Percentiles rank a stretch among this genome's conserved stretches.
Conservation (phyloP, 2,888 invertebrate genomes). For the Cynaeus angustus region DNA sequence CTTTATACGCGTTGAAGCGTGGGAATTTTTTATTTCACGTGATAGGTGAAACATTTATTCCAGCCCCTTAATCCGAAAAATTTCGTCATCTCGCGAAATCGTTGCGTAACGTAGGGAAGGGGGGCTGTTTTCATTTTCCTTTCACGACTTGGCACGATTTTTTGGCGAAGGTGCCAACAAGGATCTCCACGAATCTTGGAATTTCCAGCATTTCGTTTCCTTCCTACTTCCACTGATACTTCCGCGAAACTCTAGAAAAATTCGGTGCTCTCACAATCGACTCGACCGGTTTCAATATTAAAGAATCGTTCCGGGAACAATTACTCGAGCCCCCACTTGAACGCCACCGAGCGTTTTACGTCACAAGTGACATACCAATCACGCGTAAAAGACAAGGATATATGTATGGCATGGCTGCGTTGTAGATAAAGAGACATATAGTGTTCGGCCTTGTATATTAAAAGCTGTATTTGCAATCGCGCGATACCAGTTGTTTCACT, state of each 20-base stretch:
- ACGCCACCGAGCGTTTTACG: conserved; percentile 51
- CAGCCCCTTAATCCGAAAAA: too few species aligned
- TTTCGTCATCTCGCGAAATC: conserved; percentile 10
- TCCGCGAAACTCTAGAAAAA: conserved; percentile 39
- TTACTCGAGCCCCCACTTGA: conserved; percentile 48
- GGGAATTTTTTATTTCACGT: not conserved
- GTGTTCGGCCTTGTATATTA: conserved; percentile 59
- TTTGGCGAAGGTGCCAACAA: conserved; percentile 13
- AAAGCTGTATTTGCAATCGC: conserved; percentile 62
- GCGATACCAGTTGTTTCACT: conserved; percentile 57
- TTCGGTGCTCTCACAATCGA: conserved; percentile 31
- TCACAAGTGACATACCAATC: conserved; percentile 57
- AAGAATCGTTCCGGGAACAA: conserved; percentile 57
- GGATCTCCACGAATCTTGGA: conserved; percentile 21
- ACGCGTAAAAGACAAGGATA: conserved; percentile 53
- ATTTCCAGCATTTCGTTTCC: conserved; percentile 19
- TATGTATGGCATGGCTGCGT: not conserved
- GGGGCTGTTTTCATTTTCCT: not conserved
- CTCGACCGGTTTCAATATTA: conserved; percentile 28
- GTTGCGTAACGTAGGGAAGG: not conserved
- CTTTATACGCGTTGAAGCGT: too few species aligned
- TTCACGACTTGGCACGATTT: not conserved
- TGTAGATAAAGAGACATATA: conserved; percentile 40
- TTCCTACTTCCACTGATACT: conserved; percentile 33
- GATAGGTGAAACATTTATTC: not conserved